phyloP scores from a whole-genome alignment of 2,797 vertebrate genomes.

The Poecilia picta region DNA sequence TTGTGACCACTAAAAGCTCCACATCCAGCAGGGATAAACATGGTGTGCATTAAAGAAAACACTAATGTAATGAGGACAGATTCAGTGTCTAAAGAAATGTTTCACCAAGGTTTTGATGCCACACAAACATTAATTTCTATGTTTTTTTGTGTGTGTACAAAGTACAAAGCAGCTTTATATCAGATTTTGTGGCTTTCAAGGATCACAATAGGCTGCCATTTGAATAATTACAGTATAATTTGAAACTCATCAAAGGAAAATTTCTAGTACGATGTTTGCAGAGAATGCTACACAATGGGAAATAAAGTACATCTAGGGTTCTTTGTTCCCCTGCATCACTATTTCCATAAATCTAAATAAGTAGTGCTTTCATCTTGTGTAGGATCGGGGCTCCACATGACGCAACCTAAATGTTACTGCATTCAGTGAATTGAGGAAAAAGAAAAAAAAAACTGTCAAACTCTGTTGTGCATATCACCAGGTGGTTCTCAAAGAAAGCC shows the following conservation, averaged over 20 bases:
- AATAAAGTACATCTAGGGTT: constrained; percentile 19
- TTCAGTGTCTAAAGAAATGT: constrained; percentile 9
- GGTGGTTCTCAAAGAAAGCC: constrained; percentile 44
- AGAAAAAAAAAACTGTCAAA: constrained; percentile 51
- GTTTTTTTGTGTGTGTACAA: constrained; percentile 18
- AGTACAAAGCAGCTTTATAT: constrained; percentile 12
- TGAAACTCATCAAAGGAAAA: constrained; percentile 30
- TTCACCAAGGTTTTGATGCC: constrained; percentile 21
- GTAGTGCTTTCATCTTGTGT: constrained; percentile 26
- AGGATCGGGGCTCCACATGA: constrained; percentile 32
- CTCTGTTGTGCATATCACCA: constrained; percentile 44
- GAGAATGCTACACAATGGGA: constrained; percentile 14
- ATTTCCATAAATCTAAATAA: constrained; percentile 38
- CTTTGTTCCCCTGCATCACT: constrained; percentile 21
- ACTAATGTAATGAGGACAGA: constrained; percentile 34
- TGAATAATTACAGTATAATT: constrained; percentile 33
- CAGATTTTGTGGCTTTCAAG: constrained; percentile 35
- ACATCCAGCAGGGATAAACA: constrained; percentile 53
- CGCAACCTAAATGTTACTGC: constrained; percentile 31
- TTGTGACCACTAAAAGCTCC: constrained; percentile 21
- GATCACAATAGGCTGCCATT: constrained; percentile 27
- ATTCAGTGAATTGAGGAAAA: constrained; percentile 47
- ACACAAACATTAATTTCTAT: constrained; percentile 21
- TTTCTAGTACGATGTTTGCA: constrained; percentile 6
- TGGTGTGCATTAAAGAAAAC: constrained; percentile 46